Conservation (phyloP, 2,888 invertebrate species). For the Encarsia formosa region DNA sequence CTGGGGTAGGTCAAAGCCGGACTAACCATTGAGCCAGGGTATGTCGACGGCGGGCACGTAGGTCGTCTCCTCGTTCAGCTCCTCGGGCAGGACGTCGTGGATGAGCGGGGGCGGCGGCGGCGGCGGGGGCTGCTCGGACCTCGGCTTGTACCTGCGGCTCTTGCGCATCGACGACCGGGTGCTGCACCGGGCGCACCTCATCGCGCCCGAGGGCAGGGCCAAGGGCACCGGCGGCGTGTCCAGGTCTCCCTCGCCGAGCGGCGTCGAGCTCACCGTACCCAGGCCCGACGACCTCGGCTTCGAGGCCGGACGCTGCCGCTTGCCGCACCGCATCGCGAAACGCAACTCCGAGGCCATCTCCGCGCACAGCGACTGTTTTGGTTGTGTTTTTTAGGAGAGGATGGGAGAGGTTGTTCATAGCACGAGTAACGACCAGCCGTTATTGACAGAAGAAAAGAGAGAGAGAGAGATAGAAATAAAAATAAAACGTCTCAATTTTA, state of each 20-base stretch:
- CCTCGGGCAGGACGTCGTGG: conserved; percentile 12
- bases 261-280: no score
- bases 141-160: conserved; percentile 39
- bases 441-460: no score
- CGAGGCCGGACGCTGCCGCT: conserved; percentile 75
- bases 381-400: no score
- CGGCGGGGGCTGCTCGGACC: conserved; percentile 15
- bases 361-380: conserved; percentile 83
- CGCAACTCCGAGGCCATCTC: conserved; percentile 92
- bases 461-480: no score
- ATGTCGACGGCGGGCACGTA: conserved; percentile 50
- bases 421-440: no score
- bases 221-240: conserved; percentile 30
- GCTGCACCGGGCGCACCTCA: conserved; percentile 45
- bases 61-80: conserved; percentile 45
- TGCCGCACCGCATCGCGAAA: conserved; percentile 86
- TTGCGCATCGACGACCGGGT: conserved; percentile 42
- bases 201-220: conserved; percentile 25
- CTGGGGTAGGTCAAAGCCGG: conserved; percentile 14
- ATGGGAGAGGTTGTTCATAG: no score
- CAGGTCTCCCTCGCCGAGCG: no score
- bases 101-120: conserved; percentile 40
- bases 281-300: conserved; percentile 67
- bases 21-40: conserved; percentile 51
- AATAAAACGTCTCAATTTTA: no score